Evolutionary conservation across 2,113 vertebrate genomes (phyloP), one percentile per base, ranked within the genome.

Genomic region (Alethe castanea): DNA sequence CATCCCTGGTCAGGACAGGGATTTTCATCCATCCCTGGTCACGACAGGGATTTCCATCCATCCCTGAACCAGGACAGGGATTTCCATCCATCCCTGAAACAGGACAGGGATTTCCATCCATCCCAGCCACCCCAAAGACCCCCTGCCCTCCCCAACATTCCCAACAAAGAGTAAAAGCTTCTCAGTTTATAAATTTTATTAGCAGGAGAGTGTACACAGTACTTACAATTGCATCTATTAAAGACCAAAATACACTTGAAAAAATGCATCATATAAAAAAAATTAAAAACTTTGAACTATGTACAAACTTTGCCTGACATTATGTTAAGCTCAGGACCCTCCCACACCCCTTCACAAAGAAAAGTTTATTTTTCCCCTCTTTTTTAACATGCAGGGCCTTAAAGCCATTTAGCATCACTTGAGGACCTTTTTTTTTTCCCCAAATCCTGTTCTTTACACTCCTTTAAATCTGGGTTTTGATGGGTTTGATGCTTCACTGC

Each of bases 211-310:
- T 97, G 97, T 98, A 98, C 97, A 98, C 97, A 97, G 97, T 98
- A 98, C 97, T 98, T 98, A 98, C 97, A 98, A 89, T 97, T 95
- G 97, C 97, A 97, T 97, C 97, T 97, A 97, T 97, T 97, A 97
- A 97, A 97, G 96, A 97, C 96, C 94, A 92, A 94, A 97, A 96
- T 97, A 96, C 96, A 97, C 95, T 94, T 95, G 97, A 97, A 97
- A 97, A 97, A 97, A 97, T 95, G 96, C 94, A 81, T 95, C 91
- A 93, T 97, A 96, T 97, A 97, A 97, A 97, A 97, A 96, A 96
- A 97, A 94, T 94, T 96, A 97, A 89, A 97, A 97, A 97, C 89
- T 95, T 84, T 94, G 59, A 84, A 95, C 88, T 97, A 97, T 98
- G 36, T 97, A 98, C 97, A 97, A 96, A 95, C 71, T 66, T 92